Conservation (phyloP, 1,140 invertebrate genomes). For the Melipona quadrifasciata region DNA sequence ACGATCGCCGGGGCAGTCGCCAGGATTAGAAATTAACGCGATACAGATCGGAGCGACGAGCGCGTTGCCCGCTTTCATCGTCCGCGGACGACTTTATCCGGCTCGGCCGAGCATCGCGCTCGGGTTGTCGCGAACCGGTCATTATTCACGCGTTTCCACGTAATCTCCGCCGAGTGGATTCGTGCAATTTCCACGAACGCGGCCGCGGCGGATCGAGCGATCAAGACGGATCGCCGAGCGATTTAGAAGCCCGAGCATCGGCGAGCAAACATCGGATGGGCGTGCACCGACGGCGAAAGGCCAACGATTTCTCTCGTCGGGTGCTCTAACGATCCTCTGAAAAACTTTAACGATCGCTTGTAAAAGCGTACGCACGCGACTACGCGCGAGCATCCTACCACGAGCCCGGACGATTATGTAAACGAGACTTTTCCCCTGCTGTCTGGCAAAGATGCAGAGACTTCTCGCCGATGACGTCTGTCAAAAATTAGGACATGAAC, state of each 20-base stretch:
- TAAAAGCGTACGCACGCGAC: slow-evolving; percentile 63
- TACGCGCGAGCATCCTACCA: slow-evolving; percentile 32
- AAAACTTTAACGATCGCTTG: slow-evolving; percentile 72
- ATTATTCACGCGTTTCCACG: slow-evolving; percentile 40
- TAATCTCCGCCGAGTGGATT: slow-evolving; percentile 9
- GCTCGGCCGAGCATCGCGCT: background rate
- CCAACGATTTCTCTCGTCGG: slow-evolving; percentile 19
- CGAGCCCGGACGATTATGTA: slow-evolving; percentile 52
- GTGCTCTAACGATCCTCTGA: slow-evolving; percentile 70
- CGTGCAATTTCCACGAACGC: slow-evolving; percentile 10
- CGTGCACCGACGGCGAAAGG: slow-evolving; percentile 30
- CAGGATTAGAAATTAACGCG: background rate
- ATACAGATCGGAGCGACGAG: background rate
- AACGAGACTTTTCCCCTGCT: slow-evolving; percentile 45
- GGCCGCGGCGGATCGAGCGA: slow-evolving; percentile 11
- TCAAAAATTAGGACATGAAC: background rate
- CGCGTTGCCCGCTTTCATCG: slow-evolving; percentile 24
- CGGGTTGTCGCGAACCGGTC: slow-evolving; percentile 34
- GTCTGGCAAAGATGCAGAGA: background rate
- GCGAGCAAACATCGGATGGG: slow-evolving; percentile 1
- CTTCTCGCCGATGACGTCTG: background rate
- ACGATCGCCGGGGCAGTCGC: background rate
- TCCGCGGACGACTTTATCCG: slow-evolving; percentile 16
- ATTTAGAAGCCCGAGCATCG: slow-evolving; percentile 14
- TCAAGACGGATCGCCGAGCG: slow-evolving; percentile 27